These are phyloP conservation scores for Lithophane ornitopus DNA, from an alignment of 2,888 invertebrate genomes.

Conservation along the genomic window DNA sequence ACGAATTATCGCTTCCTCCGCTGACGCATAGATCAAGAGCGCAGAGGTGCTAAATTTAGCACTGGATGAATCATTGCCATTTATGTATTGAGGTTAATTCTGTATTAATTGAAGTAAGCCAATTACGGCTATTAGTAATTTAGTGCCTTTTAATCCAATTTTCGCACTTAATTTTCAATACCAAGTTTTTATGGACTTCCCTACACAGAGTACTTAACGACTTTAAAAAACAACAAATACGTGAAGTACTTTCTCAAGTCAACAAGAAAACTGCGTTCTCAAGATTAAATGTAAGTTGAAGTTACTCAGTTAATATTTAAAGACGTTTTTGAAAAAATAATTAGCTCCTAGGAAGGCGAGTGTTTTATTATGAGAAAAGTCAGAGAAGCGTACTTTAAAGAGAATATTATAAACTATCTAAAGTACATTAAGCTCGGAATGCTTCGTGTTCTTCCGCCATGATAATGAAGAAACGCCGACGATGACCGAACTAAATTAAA, in stretches of 20 bases:
- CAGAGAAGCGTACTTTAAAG: slow-evolving; percentile 29
- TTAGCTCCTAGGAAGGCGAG: slow-evolving; percentile 38
- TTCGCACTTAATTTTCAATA: slow-evolving; percentile 5
- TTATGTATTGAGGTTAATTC: slow-evolving; percentile 37
- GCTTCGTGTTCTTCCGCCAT: slow-evolving; percentile 37
- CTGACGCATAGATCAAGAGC: slow-evolving; percentile 69
- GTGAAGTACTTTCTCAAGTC: not conserved
- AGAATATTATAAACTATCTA: slow-evolving; percentile 53
- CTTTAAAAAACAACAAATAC: slow-evolving; percentile 20
- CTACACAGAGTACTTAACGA: not conserved
- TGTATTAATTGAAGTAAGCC: slow-evolving; percentile 46
- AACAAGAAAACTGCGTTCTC: slow-evolving; percentile 32
- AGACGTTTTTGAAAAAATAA: slow-evolving; percentile 49
- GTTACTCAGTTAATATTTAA: slow-evolving; percentile 38
- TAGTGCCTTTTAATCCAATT: slow-evolving; percentile 18
- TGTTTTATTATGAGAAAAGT: slow-evolving; percentile 35
- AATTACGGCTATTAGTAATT: slow-evolving; percentile 25
- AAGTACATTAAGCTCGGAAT: slow-evolving; percentile 53
- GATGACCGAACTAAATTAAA: slow-evolving; percentile 65
- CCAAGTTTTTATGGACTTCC: slow-evolving; percentile 3
- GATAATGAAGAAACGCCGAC: slow-evolving; percentile 46
- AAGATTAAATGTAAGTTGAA: slow-evolving; percentile 33
- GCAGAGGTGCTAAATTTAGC: slow-evolving; percentile 65
- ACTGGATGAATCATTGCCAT: slow-evolving; percentile 53
- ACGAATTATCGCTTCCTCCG: slow-evolving; percentile 62